Base-by-base conservation (phyloP, 2,888 invertebrate species). In the Meliscaeva auricollis region DNA sequence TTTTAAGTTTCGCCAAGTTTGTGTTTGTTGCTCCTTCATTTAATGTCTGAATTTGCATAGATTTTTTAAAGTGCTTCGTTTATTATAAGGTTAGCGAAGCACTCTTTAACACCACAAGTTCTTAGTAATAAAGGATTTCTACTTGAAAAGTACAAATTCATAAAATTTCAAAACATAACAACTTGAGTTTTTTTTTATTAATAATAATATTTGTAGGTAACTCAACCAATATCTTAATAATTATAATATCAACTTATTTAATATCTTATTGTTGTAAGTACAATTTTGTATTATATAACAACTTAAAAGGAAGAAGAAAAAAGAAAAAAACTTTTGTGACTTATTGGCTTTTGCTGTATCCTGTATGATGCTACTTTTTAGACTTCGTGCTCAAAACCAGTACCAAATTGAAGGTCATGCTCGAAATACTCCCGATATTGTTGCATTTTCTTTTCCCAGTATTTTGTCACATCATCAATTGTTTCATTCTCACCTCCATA, bases 401-500 rank as follows among this genome's bases (percentile, higher is more conserved):
- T 82, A 38, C 87, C 87, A 7, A 69, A 85, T 22, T 85, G 76
- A 15, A 85, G 30, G 17, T 87, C 87, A 62, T 88, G 87, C 20
- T 87, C 66, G 56, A 89, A 89, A 70, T 87, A 89, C 13, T 88
- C 85, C 1, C 73, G 50, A 66, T 88, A 88, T 2, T 77, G 44
- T 38, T 72, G 26, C 7, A 89, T 64, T 78, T 88, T 87, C 15
- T 87, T 85, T 26, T 88, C 87, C 89, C 89, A 89, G 9, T 87
- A 62, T 41, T 88, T 84, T 30, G 82, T 80, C 1, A 89, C 69
- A 41, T 87, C 88, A 52, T 87, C 76, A 1, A 94, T 88, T 77
- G 93, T 92, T 88, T 93, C 93, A 73, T 93, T 93, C 20, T 92
- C 92, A 2, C 95, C 95, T 15, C 95, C 95, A 87, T 94, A 95